A percentile compares a stretch with the other conserved stretches of the same genome.
phyloP scores from a whole-genome alignment of 2,797 vertebrate genomes.

The Sebastes vulpes region DNA sequence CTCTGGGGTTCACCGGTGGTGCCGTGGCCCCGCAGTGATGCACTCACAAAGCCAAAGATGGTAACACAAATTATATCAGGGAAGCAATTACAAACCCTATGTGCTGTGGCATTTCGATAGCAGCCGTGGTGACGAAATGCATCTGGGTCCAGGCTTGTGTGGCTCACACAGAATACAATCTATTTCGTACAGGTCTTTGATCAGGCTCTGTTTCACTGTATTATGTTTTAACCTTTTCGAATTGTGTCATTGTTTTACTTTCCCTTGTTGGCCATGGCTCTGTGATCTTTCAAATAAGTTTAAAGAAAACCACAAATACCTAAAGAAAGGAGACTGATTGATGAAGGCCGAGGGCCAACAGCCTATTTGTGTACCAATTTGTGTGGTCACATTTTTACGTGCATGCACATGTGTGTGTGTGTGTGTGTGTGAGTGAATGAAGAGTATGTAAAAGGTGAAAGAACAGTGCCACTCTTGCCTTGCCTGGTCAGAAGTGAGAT shows the following conservation, averaged over 20 bases:
- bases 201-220: conserved; percentile 11
- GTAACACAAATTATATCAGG: conserved; percentile 60
- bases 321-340: neutral
- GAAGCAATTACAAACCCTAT: conserved; percentile 59
- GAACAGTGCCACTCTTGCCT: conserved; percentile 63
- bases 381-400: neutral
- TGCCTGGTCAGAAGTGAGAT: conserved; percentile 79
- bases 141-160: conserved; percentile 1
- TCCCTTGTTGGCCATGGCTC: neutral
- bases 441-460: conserved; percentile 56
- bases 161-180: conserved; percentile 14
- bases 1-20: conserved; percentile 50
- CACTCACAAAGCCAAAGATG: conserved; percentile 51
- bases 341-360: conserved; percentile 3
- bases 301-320: conserved; percentile 13
- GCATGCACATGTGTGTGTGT: neutral
- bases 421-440: conserved; percentile 29
- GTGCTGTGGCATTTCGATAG: conserved; percentile 30
- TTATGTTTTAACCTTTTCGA: neutral
- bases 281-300: conserved; percentile 26
- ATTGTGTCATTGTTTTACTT: conserved; percentile 11
- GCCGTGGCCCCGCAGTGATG: conserved; percentile 40
- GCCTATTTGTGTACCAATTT: neutral
- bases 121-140: conserved; percentile 38
- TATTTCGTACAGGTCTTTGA: conserved; percentile 24